A percentile compares a stretch with the other conserved stretches of the same genome.
These are phyloP conservation scores for Cynocephalus volans DNA, from an alignment of 2,113 vertebrate species.

Conservation along the genomic window DNA sequence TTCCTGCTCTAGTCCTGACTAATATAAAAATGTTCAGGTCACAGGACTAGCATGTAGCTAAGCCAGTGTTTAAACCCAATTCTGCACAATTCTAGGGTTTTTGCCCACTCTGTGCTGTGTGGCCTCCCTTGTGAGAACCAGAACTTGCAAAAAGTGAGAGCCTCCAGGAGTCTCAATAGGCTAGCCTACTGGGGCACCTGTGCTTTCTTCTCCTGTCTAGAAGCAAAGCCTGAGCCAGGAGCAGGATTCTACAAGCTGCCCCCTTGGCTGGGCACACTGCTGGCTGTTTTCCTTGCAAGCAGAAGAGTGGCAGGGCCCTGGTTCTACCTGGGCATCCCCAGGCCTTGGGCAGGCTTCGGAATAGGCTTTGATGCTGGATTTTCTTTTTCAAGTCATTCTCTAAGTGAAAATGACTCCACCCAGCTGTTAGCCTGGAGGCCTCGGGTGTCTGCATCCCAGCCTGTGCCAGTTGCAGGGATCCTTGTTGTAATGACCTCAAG, in stretches of 20 bases:
- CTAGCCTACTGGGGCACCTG: not conserved
- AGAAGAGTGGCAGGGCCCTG: not conserved
- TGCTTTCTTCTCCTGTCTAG: not conserved
- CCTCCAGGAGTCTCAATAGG: too few species aligned
- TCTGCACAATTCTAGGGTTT: not conserved
- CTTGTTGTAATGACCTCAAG: constrained; percentile 47
- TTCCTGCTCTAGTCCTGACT: too few species aligned
- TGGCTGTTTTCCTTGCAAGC: not conserved
- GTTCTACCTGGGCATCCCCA: not conserved
- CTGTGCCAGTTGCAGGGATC: constrained; percentile 11
- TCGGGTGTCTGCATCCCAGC: not conserved
- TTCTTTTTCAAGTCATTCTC: constrained; percentile 24
- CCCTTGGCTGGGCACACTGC: not conserved
- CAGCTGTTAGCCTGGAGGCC: constrained; percentile 61
- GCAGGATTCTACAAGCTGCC: not conserved
- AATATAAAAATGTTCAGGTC: too few species aligned
- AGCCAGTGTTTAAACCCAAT: not conserved
- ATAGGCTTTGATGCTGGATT: not conserved
- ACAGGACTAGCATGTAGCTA: not conserved
- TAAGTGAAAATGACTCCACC: constrained; percentile 64
- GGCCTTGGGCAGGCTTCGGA: not conserved
- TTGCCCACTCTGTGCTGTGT: not conserved
- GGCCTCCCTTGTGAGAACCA: not conserved
- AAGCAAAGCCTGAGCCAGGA: not conserved
- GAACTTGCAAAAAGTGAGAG: not conserved